Evolutionary conservation across 1,140 invertebrate genomes (phyloP).

Genomic region (Brachionus rubens): DNA sequence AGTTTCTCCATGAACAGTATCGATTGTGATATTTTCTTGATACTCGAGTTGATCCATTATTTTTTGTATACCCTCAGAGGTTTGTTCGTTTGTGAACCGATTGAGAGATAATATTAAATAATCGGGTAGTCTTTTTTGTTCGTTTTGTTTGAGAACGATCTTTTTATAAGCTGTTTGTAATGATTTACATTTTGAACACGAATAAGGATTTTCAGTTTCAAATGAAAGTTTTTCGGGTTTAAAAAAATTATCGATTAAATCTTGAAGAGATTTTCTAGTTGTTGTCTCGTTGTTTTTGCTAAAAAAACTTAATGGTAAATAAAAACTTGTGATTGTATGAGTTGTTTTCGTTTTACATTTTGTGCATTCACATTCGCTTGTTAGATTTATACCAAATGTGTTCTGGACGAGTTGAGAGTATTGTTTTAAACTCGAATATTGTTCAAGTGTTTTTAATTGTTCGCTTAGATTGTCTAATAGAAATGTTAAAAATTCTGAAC

Average conservation of each 20-base stretch:
- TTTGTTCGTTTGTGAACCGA: not conserved
- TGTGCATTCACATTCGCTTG: not conserved
- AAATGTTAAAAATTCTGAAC: not conserved
- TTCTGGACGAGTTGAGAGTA: not conserved
- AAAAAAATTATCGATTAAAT: not conserved
- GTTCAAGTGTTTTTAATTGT: not conserved
- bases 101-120: not conserved
- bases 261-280: not conserved
- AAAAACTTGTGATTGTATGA: not conserved
- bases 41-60: not conserved
- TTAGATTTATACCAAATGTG: slow-evolving; percentile 2
- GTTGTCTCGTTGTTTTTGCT: not conserved
- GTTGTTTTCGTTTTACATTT: not conserved
- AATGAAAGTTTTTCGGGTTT: not conserved
- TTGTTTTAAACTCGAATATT: not conserved
- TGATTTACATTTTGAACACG: not conserved
- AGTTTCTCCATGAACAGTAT: not conserved
- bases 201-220: not conserved
- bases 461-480: not conserved
- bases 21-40: not conserved
- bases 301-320: not conserved
- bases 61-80: not conserved
- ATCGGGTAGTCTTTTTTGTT: not conserved
- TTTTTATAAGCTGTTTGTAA: not conserved
- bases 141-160: not conserved